Conservation (phyloP, 2,797 vertebrate species). For the Takifugu ocellatus region DNA sequence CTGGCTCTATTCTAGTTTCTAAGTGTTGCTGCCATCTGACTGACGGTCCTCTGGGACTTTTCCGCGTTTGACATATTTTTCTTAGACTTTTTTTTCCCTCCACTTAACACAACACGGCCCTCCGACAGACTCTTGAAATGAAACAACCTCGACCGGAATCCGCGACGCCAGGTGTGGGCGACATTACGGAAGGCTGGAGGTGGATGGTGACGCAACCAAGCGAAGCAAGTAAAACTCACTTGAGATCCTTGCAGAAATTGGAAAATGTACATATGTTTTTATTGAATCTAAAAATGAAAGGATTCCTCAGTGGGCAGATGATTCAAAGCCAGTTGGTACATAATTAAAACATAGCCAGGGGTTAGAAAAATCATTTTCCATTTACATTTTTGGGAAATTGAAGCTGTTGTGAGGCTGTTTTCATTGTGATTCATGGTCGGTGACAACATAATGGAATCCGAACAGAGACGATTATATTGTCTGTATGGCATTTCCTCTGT, state of each 20-base stretch:
- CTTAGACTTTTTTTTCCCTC: constrained; percentile 48
- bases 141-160: constrained; percentile 50
- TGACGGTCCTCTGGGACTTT: constrained; percentile 68
- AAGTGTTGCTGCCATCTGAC: constrained; percentile 70
- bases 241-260: constrained; percentile 34
- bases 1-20: constrained; percentile 72
- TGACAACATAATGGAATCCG: constrained; percentile 67
- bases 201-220: constrained; percentile 26
- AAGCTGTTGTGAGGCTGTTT: constrained; percentile 56
- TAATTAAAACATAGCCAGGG: constrained; percentile 65
- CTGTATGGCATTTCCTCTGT: constrained; percentile 57
- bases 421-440: constrained; percentile 62
- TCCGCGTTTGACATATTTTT: constrained; percentile 59
- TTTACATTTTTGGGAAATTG: constrained; percentile 55
- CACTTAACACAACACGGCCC: constrained; percentile 37
- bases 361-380: constrained; percentile 60
- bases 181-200: constrained; percentile 23
- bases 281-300: constrained; percentile 38
- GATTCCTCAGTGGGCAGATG: constrained; percentile 44
- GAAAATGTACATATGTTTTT: constrained; percentile 29
- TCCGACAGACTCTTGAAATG: constrained; percentile 36
- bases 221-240: constrained; percentile 18
- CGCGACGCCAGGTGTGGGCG: constrained; percentile 26
- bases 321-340: constrained; percentile 57
- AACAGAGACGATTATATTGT: constrained; percentile 52